Conservation (phyloP, 2,113 vertebrate genomes). For the Callaeas wilsoni region DNA sequence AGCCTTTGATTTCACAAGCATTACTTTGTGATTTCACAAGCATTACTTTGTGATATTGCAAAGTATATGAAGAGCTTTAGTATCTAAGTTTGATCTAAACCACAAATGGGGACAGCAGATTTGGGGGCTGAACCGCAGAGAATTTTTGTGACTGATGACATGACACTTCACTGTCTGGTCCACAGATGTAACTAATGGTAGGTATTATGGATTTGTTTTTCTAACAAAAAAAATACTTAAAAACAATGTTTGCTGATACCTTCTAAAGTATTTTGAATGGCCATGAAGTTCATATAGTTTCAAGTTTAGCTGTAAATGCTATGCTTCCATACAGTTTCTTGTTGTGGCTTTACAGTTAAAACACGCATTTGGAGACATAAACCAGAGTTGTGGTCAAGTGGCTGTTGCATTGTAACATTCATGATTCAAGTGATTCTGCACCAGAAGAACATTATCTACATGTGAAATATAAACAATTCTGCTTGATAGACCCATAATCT, state of each 20-base stretch:
- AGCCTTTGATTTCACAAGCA: neutral
- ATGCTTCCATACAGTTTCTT: neutral
- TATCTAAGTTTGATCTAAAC: neutral
- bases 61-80: neutral
- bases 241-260: neutral
- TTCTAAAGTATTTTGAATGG: neutral
- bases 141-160: neutral
- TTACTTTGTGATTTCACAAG: neutral
- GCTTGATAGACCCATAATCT: neutral
- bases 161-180: neutral
- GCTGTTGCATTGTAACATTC: neutral
- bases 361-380: neutral
- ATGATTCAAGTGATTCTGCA: neutral
- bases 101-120: neutral
- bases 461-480: neutral
- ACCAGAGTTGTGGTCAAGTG: neutral
- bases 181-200: neutral
- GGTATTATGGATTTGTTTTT: neutral
- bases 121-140: neutral
- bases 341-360: neutral
- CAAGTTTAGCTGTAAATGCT: neutral
- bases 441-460: neutral
- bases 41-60: neutral
- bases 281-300: neutral
- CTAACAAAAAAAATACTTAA: neutral